Evolutionary conservation across 2,888 invertebrate genomes (phyloP).

Genomic region (Syrphus vitripennis): DNA sequence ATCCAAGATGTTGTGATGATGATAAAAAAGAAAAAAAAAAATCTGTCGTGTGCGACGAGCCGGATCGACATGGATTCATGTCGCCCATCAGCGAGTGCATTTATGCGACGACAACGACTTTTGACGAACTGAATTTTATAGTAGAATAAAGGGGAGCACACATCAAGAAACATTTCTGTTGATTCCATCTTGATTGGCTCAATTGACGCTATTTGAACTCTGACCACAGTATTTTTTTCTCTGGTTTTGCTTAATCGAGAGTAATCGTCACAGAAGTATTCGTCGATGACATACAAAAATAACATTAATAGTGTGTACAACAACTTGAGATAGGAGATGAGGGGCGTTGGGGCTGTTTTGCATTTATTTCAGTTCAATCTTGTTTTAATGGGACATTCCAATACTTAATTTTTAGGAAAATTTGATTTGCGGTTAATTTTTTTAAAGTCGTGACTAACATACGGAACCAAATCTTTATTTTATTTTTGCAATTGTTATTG

Average conservation of each 20-base stretch:
- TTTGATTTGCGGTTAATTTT: not conserved
- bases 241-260: slow-evolving; percentile 72
- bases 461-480: no score
- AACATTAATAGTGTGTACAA: not conserved
- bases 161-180: slow-evolving; percentile 72
- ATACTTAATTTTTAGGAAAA: not conserved
- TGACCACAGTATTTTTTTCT: slow-evolving; percentile 75
- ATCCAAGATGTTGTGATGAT: slow-evolving; percentile 61
- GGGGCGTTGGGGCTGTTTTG: slow-evolving; percentile 40
- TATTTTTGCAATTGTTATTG: no score
- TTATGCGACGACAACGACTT: slow-evolving; percentile 53
- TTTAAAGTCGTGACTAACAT: no score
- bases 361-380: slow-evolving; percentile 1
- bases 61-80: slow-evolving; percentile 68
- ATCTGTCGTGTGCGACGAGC: slow-evolving; percentile 69
- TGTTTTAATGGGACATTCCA: not conserved
- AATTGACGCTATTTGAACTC: slow-evolving; percentile 81
- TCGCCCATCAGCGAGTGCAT: slow-evolving; percentile 37
- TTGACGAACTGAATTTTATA: slow-evolving; percentile 35
- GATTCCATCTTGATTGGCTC: slow-evolving; percentile 80
- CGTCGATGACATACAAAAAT: slow-evolving; percentile 55
- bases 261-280: slow-evolving; percentile 70
- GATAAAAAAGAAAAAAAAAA: slow-evolving; percentile 44
- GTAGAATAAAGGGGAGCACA: slow-evolving; percentile 69
- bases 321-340: slow-evolving; percentile 21